These are phyloP conservation scores for Planiliza haematocheilus DNA, from an alignment of 2,113 vertebrate species.

Conservation along the genomic window DNA sequence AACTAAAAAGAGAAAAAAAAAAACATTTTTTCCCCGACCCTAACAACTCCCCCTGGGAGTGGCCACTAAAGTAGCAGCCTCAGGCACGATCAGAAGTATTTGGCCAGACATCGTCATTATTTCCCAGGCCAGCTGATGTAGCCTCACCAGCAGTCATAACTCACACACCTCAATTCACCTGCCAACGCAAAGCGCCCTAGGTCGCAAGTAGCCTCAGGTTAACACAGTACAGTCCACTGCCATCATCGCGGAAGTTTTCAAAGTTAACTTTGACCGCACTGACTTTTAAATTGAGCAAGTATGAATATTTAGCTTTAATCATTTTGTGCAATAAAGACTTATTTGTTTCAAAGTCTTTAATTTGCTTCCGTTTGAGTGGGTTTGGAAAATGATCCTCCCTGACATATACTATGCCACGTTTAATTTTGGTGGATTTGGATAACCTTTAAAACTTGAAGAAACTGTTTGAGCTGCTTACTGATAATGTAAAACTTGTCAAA, in stretches of 20 bases:
- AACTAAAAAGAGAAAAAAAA: slow-evolving; percentile 21
- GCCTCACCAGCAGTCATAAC: slow-evolving; percentile 47
- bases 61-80: slow-evolving; percentile 43
- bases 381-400: background rate
- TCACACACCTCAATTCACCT: slow-evolving; percentile 52
- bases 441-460: slow-evolving; percentile 20
- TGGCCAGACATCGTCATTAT: slow-evolving; percentile 50
- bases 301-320: background rate
- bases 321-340: background rate
- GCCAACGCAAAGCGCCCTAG: slow-evolving; percentile 60
- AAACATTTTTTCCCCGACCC: background rate
- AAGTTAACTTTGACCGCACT: slow-evolving; percentile 45
- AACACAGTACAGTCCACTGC: slow-evolving; percentile 39
- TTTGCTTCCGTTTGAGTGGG: slow-evolving; percentile 27
- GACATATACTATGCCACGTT: slow-evolving; percentile 12
- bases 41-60: slow-evolving; percentile 49
- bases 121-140: slow-evolving; percentile 45
- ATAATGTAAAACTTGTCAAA: background rate
- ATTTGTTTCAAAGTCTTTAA: slow-evolving; percentile 25
- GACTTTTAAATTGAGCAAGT: slow-evolving; percentile 24
- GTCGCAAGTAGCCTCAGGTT: slow-evolving; percentile 66
- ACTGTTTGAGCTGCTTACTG: background rate
- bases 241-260: slow-evolving; percentile 29
- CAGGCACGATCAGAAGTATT: slow-evolving; percentile 45
- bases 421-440: slow-evolving; percentile 24